These are phyloP conservation scores for Nomada ferruginata DNA, from an alignment of 2,888 invertebrate species.

Conservation along the genomic window DNA sequence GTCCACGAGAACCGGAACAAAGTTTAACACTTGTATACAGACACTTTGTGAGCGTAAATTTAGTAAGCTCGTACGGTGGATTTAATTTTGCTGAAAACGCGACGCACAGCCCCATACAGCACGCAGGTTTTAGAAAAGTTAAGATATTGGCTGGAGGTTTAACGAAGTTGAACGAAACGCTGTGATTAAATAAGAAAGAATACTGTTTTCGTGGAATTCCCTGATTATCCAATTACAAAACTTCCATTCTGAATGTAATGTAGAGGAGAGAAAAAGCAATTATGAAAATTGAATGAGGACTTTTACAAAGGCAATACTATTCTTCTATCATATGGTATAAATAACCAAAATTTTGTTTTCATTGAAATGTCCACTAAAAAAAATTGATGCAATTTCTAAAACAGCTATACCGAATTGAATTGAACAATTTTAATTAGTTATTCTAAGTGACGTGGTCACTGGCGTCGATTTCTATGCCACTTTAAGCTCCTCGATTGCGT, in stretches of 20 bases:
- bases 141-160: background rate
- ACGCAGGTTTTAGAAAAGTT: background rate
- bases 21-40: conserved; percentile 6
- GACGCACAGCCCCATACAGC: no score
- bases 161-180: background rate
- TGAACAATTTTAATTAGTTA: conserved; percentile 10
- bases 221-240: background rate
- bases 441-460: conserved; percentile 15
- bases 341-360: no score
- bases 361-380: background rate
- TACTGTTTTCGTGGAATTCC: background rate
- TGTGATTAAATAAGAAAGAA: conserved; percentile 1
- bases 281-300: no score
- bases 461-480: conserved; percentile 23
- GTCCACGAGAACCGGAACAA: background rate
- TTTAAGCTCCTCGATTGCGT: conserved; percentile 23
- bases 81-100: conserved; percentile 16
- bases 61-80: conserved; percentile 19
- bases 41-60: conserved; percentile 7
- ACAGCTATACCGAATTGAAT: background rate
- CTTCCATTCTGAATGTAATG: no score
- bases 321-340: no score
- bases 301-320: no score
- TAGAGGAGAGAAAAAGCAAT: background rate
- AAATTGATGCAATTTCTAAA: background rate